phyloP scores from a whole-genome alignment of 2,113 vertebrate genomes.

The Scalopus aquaticus region DNA sequence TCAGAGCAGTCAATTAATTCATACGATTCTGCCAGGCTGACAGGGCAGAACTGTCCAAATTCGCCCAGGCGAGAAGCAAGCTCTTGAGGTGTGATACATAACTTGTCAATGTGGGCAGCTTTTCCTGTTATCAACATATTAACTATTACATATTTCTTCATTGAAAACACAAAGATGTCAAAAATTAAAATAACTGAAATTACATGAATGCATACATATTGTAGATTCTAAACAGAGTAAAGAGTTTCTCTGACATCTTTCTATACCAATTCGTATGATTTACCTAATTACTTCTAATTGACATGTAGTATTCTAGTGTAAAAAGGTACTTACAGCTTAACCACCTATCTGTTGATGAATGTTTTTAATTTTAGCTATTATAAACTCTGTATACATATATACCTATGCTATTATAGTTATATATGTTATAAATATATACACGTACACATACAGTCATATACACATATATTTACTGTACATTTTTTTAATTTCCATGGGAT shows the following conservation, averaged over 20 bases:
- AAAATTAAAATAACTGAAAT: constrained; percentile 37
- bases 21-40: constrained; percentile 90
- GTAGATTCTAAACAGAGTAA: constrained; percentile 35
- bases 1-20: constrained; percentile 91
- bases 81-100: constrained; percentile 92
- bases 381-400: not conserved
- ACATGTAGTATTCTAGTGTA: not conserved
- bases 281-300: constrained; percentile 11
- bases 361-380: constrained; percentile 38
- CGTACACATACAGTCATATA: not conserved
- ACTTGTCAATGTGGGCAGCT: constrained; percentile 90
- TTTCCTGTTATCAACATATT: constrained; percentile 84
- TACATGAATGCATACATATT: not conserved
- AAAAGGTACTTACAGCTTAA: not conserved
- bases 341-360: not conserved
- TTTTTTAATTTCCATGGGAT: not conserved
- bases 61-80: constrained; percentile 89
- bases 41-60: constrained; percentile 93
- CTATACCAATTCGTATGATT: not conserved
- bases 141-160: not conserved
- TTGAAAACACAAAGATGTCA: not conserved
- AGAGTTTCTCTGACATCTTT: constrained; percentile 34
- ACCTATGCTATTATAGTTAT: not conserved
- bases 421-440: not conserved
- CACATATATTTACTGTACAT: not conserved